Base-by-base conservation (phyloP, 1,140 invertebrate genomes). In the Portunus trituberculatus region DNA sequence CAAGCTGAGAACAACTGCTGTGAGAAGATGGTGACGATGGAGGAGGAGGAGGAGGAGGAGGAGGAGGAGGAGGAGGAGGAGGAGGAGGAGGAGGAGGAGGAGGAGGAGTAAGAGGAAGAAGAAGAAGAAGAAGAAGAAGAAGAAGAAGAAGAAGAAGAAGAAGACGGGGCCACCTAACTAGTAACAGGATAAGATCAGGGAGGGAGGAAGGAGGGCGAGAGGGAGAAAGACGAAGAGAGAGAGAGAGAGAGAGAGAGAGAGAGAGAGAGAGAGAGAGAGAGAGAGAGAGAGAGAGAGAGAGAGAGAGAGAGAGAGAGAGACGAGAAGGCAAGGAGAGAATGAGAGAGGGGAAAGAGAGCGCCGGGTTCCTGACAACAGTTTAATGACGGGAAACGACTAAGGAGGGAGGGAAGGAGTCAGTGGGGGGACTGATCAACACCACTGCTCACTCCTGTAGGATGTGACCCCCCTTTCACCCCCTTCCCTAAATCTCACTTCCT, bases 361-460 rank as follows among this genome's bases (percentile, higher is more conserved):
- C 39, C 39, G 1, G 39, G 39, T 7, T 48, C 67, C 20, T 76
- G 67, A 76, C 67, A 76, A 76, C 67, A 76, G 67, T 8, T 76
- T 76, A 76, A 76, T 76, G 67, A 76, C 67, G 67, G 67, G 67
- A 76, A 76, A 76, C 67, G 67, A 8, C 67, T 76, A 76, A 76
- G 67, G 67, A 76, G 67, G n/a, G 25, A 76, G 67, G n/a, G 20
- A 76, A n/a, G n/a, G 67, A 76, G 67, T 7, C 20, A 76, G 25
- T n/a, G n/a, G 67, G n/a, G 67, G n/a, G 67, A n/a, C 20, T n/a
- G 25, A 76, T 76, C 67, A 76, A 76, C 67, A 76, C 67, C n/a
- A 25, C 67, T n/a, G 67, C 52, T 76, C 67, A 39, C 39, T 25
- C 12, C 20, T 76, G n/a, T 25, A 25, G 67, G 67, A 76, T 76